Evolutionary conservation across 1,140 invertebrate species (phyloP).

Genomic region (Chrysoperla carnea): DNA sequence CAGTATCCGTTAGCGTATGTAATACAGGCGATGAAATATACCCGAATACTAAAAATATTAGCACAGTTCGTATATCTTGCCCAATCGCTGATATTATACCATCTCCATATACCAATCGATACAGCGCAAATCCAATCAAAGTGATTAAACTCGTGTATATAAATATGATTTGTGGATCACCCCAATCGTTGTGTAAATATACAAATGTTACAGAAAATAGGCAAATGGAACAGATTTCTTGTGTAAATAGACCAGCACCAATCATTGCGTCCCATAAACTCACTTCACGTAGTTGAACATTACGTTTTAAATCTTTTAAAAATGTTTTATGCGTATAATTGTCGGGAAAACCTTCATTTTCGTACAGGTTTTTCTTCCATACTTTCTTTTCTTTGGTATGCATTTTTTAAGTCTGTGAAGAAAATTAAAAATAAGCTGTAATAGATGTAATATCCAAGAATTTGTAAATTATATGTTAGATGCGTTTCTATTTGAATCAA

Average conservation of each 20-base stretch:
- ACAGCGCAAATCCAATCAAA: conserved; percentile 34
- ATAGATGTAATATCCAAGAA: too few relatives aligned
- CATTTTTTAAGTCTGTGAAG: too few relatives aligned
- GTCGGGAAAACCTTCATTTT: conserved; percentile 69
- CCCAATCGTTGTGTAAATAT: conserved; percentile 48
- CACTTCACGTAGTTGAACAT: conserved; percentile 57
- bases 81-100: conserved; percentile 9
- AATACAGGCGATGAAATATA: conserved; percentile 77
- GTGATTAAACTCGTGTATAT: conserved; percentile 31
- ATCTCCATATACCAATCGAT: conserved; percentile 19
- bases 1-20: conserved; percentile 88
- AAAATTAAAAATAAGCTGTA: too few relatives aligned
- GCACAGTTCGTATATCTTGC: conserved; percentile 32
- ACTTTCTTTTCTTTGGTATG: conserved; percentile 19
- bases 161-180: conserved; percentile 40
- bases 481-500: too few relatives aligned
- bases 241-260: conserved; percentile 51
- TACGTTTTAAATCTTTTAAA: conserved; percentile 68
- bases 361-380: conserved; percentile 83
- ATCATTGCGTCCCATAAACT: conserved; percentile 45
- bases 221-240: conserved; percentile 57
- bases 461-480: too few relatives aligned
- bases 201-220: conserved; percentile 59
- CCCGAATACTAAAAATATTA: conserved; percentile 67
- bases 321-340: conserved; percentile 82